These are phyloP conservation scores for Protaetia brevitarsis DNA, from an alignment of 1,140 invertebrate species.

Conservation along the genomic window DNA sequence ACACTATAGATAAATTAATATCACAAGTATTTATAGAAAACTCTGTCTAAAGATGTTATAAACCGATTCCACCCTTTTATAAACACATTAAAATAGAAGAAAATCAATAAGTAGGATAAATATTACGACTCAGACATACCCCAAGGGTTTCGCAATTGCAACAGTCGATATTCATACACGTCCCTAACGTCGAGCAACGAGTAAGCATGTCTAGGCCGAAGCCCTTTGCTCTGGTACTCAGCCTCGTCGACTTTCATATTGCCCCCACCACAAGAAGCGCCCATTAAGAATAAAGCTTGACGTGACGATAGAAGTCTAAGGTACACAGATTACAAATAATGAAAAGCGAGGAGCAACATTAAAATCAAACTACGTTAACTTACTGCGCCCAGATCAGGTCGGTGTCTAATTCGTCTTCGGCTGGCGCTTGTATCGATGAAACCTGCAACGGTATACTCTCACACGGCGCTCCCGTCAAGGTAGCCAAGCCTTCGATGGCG, in stretches of 20 bases:
- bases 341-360: background rate
- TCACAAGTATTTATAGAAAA: no score
- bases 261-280: constrained; percentile 89
- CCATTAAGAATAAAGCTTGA: constrained; percentile 94
- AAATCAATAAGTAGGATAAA: no score
- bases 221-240: constrained; percentile 86
- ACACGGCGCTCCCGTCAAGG: constrained; percentile 83
- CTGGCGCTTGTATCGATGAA: constrained; percentile 65
- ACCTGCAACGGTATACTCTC: constrained; percentile 80
- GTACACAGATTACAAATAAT: background rate
- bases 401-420: constrained; percentile 84
- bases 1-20: no score
- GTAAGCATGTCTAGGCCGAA: constrained; percentile 92
- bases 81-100: no score
- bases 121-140: constrained; percentile 47
- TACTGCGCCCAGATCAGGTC: constrained; percentile 95
- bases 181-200: constrained; percentile 94
- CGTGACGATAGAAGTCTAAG: constrained; percentile 77
- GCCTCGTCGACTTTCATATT: constrained; percentile 92
- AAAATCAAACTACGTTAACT: background rate
- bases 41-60: no score
- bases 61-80: no score
- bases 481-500: constrained; percentile 93
- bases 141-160: constrained; percentile 95
- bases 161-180: constrained; percentile 63